Evolutionary conservation across 2,888 invertebrate species (phyloP), one percentile per base, ranked within the genome.

Genomic region (Sinotaia quadrata): DNA sequence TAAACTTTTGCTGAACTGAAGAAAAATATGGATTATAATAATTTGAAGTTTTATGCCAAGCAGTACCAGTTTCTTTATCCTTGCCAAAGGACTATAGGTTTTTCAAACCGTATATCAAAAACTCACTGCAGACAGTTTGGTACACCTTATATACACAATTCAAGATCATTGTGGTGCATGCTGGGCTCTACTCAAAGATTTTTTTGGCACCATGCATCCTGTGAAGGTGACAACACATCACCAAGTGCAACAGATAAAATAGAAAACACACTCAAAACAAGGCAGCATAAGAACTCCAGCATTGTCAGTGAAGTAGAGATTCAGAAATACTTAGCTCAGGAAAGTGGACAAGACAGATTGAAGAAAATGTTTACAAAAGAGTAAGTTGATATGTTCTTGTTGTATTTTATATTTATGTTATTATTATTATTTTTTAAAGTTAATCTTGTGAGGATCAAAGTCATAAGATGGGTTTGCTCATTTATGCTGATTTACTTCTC

Each of bases 241-340:
- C 41, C 65, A n/a, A 44, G n/a, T 4, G 54, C 65, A 2, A 65
- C 41, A 31, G 65, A 56, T n/a, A 56, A 29, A 33, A 65, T 44
- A 44, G 65, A 65, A 18, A 44, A n/a, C 15, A 44, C 65, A 7
- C 24, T 44, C 10, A 33, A 56, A 18, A 65, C 44, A 27, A 12
- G 34, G 41, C 21, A 61, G 36, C 33, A 56, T 2, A 36, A 8
- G 18, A 47, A 8, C 7, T 15, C 24, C 7, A 41, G 18, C 12
- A 31, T 65, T 10, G 54, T 65, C 47, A 62, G 65, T 21, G 65
- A 65, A 31, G 7, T 65, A 21, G 65, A 65, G 7, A 54, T 65
- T 2, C 65, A 65, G 24, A 65, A 56, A 31, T 65, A 65, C 27
- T 52, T 65, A 24, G 29, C 65, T 24, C 29, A 65, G 15, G 65